phyloP scores from a whole-genome alignment of 2,888 invertebrate genomes.

The Cancer borealis region DNA sequence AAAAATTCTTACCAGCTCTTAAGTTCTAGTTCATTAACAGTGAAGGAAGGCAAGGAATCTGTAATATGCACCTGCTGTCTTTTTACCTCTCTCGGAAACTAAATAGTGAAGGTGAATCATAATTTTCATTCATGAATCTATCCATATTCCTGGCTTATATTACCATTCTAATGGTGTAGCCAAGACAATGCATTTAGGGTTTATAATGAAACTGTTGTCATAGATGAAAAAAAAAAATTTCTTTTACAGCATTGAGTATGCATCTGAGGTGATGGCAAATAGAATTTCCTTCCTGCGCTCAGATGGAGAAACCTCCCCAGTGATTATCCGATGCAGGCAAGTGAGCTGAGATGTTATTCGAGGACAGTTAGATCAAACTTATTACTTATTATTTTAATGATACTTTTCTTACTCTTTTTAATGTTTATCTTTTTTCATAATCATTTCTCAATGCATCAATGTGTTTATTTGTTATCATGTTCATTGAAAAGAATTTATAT shows the following conservation, averaged over 20 bases:
- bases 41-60: too few species aligned
- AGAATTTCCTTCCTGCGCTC: constrained; percentile 16
- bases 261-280: not conserved
- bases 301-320: constrained; percentile 60
- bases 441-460: not conserved
- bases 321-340: constrained; percentile 59
- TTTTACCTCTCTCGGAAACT: too few species aligned
- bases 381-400: not conserved
- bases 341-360: not conserved
- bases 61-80: too few species aligned
- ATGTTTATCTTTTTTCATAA: not conserved
- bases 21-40: too few species aligned
- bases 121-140: too few species aligned
- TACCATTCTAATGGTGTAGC: too few species aligned
- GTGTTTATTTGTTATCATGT: not conserved
- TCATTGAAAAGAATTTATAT: not conserved
- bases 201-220: too few species aligned
- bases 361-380: not conserved
- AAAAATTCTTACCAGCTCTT: too few species aligned
- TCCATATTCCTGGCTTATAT: too few species aligned
- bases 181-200: too few species aligned
- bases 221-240: not conserved
- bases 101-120: too few species aligned
- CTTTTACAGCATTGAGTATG: constrained; percentile 57
- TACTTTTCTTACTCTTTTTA: not conserved